Base-by-base conservation (phyloP, 2,888 invertebrate genomes). In the Magallana nippona region DNA sequence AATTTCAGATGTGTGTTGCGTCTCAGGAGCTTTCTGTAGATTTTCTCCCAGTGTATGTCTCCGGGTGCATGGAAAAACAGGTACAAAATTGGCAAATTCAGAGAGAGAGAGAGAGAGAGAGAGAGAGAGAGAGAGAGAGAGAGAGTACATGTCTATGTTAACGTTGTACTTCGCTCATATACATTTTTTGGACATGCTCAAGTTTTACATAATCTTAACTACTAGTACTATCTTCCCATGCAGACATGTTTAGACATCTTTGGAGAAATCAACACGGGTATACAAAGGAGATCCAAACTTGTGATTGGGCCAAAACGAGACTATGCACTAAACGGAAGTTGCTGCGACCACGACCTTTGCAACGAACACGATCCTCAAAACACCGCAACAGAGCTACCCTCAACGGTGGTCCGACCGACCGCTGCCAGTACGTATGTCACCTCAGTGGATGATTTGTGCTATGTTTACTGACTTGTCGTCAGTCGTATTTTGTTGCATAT, bases 241-340 rank as follows among this genome's bases (percentile, higher is more conserved):
- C 77, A 82, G 82, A 55, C 27, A 22, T 82, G 82, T 44, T 55
- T 82, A 13, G 71, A 82, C 15, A 82, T 82, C 10, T 82, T 82
- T 71, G 82, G 82, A 15, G 82, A 60, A 32, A 82, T 82, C 17
- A 71, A 71, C 27, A 71, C 71, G 8, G 81, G 63, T 10, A 55
- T 63, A 10, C 32, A 15, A 10, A 63, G 55, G 22, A 44, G 63
- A n/a, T 44, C 62, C n/a, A 62, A 19, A 62, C 44, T 81, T 10
- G n/a, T 62, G n/a, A 2, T n/a, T 5, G 78, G 55, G 55, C 57
- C 57, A 56, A 63, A 82, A 55, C 10, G 82, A 71, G 82, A 71
- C 55, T 82, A 82, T 13, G 55, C 71, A 11, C 27, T 82, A 22
- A 82, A 82, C 71, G 82, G 82, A 63, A 82, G 82, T 22, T 82